Evolutionary conservation across 2,888 invertebrate genomes (phyloP).

Genomic region (Molanna angustata): DNA sequence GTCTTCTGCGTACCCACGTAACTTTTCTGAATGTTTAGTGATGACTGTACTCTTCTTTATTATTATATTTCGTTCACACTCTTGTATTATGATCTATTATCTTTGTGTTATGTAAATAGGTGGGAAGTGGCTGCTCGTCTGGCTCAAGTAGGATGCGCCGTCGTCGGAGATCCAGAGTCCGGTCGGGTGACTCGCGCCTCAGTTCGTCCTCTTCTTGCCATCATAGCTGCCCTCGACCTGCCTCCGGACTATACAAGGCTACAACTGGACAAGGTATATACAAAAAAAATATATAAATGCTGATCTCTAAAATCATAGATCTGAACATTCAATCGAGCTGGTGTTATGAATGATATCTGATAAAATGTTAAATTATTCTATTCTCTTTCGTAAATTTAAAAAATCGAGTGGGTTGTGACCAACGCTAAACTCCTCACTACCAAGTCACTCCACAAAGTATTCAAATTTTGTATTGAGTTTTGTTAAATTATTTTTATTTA

Average conservation of each 20-base stretch:
- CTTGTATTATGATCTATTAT: no score
- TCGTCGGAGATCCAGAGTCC: conserved; percentile 40
- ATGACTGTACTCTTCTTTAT: not conserved
- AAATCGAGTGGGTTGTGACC: not conserved
- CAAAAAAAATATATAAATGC: no score
- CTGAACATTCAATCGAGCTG: no score
- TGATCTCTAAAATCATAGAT: no score
- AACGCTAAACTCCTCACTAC: not conserved
- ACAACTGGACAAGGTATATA: conserved; percentile 41
- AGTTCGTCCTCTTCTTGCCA: conserved; percentile 37
- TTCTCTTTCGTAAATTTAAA: not conserved
- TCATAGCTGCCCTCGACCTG: conserved; percentile 40
- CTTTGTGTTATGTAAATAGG: conserved; percentile 11
- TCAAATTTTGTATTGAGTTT: no score
- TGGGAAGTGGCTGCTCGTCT: conserved; percentile 48
- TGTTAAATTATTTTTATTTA: no score
- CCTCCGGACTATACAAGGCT: conserved; percentile 44
- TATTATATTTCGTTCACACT: not conserved
- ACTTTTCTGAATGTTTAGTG: no score
- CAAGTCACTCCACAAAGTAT: no score
- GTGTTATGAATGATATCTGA: not conserved
- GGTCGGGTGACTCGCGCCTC: conserved; percentile 35
- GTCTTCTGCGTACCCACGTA: no score
- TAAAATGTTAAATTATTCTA: not conserved
- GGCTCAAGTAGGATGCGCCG: conserved; percentile 41